Conservation (phyloP, 2,797 vertebrate species). For the Xiphorhynchus erythropygius region DNA sequence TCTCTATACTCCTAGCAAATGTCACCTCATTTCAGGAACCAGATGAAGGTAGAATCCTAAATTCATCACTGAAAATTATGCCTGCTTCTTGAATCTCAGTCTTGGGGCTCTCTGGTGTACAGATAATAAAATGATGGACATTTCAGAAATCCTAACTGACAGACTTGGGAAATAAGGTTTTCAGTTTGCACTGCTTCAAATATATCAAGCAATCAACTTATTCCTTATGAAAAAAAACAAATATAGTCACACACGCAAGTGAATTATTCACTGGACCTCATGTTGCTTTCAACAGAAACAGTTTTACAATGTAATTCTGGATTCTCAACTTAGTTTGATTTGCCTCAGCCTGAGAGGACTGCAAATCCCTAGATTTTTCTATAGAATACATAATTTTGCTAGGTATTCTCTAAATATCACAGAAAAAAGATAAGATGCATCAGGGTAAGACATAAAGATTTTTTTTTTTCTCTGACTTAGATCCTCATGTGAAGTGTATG, state of each 20-base stretch:
- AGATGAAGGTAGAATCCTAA: neutral
- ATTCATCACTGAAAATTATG: neutral
- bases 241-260: neutral
- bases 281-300: neutral
- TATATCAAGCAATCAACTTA: neutral
- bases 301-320: neutral
- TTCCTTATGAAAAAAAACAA: neutral
- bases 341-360: neutral
- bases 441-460: neutral
- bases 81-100: neutral
- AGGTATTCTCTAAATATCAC: neutral
- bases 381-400: neutral
- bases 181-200: neutral
- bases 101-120: neutral
- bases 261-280: neutral
- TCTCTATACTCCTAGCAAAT: neutral
- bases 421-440: neutral
- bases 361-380: neutral
- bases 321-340: neutral
- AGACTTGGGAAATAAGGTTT: slow-evolving; percentile 28
- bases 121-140: neutral
- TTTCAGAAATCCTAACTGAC: slow-evolving; percentile 28
- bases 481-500: neutral
- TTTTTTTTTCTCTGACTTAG: neutral
- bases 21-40: neutral